Base-by-base conservation (phyloP, 2,797 vertebrate genomes). In the Galagoides demidoff region DNA sequence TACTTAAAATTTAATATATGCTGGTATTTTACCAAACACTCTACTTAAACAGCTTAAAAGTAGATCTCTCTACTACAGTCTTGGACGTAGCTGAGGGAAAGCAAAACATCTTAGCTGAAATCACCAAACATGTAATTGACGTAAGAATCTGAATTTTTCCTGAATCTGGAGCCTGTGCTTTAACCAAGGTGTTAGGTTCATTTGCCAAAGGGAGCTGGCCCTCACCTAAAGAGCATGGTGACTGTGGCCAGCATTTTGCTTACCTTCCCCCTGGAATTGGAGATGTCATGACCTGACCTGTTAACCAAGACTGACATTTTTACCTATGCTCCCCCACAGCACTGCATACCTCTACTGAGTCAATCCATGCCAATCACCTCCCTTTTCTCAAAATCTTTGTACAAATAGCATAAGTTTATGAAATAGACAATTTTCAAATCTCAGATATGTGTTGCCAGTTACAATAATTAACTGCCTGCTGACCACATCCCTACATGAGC, bases 271-370 rank as follows among this genome's bases (percentile, higher is more conserved):
- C 45, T 52, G 5, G 20, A 31, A 4, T 27, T 29, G 66, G 17
- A 64, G 14, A 49, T 12, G 11, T 27, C 3, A 29, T 29, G 25
- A 43, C 25, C 23, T 23, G 20, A 5, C 29, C 17, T 52, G 7
- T 64, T 43, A 23, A 39, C 5, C 39, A 22, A 9, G 27, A 64
- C 34, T 6, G 0, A 27, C 1, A 7, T 19, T 79, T 63, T 78
- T 12, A 45, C 17, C 27, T 1, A 3, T 19, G 16, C 7, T 57
- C 29, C 16, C 10, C 8, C 20, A 2, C 0, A n/a, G 25, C 3
- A 1, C 1, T 12, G 19, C 25, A 19, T 45, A 85, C 37, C 31
- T 95, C 61, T n/a, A 57, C 43, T 70, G 57, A 52, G 25, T 57
- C 31, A 49, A 37, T 25, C 34, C 49, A 91, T 82, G 81, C 68